phyloP scores from a whole-genome alignment of 2,113 vertebrate species.

The Dromiciops gliroides region DNA sequence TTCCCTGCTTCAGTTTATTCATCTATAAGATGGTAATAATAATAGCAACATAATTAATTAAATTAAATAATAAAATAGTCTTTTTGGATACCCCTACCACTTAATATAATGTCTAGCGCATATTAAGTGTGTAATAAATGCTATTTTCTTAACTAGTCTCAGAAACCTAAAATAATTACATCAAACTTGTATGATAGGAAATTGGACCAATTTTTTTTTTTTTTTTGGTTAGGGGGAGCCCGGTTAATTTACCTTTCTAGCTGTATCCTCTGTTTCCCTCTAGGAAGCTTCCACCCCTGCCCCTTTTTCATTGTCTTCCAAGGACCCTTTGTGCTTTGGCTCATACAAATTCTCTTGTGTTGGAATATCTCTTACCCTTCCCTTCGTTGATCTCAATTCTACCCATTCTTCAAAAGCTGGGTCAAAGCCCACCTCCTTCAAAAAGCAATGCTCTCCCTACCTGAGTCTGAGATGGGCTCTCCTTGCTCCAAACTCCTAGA shows the following conservation, averaged over 20 bases:
- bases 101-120: too few relatives aligned
- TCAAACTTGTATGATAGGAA: background rate
- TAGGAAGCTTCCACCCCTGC: background rate
- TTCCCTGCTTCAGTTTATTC: background rate
- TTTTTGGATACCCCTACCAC: too few relatives aligned
- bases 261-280: too few relatives aligned
- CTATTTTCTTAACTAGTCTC: background rate
- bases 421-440: background rate
- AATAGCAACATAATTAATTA: too few relatives aligned
- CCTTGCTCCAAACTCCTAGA: background rate
- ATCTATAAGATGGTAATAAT: too few relatives aligned
- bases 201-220: too few relatives aligned
- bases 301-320: rapidly evolving
- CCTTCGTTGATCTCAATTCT: background rate
- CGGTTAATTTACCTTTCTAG: too few relatives aligned
- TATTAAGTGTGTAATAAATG: too few relatives aligned
- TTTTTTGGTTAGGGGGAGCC: too few relatives aligned
- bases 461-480: background rate
- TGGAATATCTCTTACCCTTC: background rate
- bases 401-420: background rate
- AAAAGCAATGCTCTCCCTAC: background rate
- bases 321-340: background rate
- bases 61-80: too few relatives aligned
- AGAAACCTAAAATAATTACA: background rate
- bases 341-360: background rate